Conservation (phyloP, 2,888 invertebrate genomes). For the Pachycephus smyrnensis region DNA sequence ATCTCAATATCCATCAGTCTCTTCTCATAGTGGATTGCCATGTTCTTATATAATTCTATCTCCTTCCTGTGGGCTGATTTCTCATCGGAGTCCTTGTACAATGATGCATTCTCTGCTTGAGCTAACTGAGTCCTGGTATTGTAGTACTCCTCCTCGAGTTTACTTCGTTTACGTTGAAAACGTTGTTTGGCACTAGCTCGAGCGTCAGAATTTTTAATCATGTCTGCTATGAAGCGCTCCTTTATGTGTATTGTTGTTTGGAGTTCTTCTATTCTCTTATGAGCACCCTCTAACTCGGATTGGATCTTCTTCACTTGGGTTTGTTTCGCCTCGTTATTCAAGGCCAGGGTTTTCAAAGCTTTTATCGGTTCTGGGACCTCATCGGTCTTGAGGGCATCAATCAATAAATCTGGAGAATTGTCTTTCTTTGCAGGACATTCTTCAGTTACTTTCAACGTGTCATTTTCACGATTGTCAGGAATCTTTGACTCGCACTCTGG, state of each 20-base stretch:
- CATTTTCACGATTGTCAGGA: constrained; percentile 31
- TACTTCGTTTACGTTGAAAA: constrained; percentile 74
- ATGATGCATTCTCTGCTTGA: constrained; percentile 68
- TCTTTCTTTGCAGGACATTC: constrained; percentile 70
- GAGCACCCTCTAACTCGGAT: constrained; percentile 74
- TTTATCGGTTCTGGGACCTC: constrained; percentile 71
- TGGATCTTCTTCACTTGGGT: constrained; percentile 64
- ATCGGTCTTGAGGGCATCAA: constrained; percentile 72
- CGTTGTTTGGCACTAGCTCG: constrained; percentile 72
- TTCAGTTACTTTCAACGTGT: constrained; percentile 56
- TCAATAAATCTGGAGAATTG: constrained; percentile 54
- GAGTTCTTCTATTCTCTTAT: constrained; percentile 79
- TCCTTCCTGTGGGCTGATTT: constrained; percentile 63
- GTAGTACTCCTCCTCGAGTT: constrained; percentile 73
- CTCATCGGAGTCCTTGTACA: constrained; percentile 47
- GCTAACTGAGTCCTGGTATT: constrained; percentile 71
- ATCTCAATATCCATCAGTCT: constrained; percentile 70
- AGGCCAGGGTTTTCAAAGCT: constrained; percentile 67
- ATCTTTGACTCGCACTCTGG: constrained; percentile 18
- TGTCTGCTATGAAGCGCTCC: constrained; percentile 79
- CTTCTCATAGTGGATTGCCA: constrained; percentile 69
- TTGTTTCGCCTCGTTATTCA: constrained; percentile 61
- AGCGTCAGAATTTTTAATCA: constrained; percentile 72
- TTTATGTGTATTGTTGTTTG: constrained; percentile 78
- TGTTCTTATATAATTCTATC: constrained; percentile 64